Percentiles rank a stretch among this genome's conserved stretches.
Conservation (phyloP, 2,888 invertebrate genomes). For the Stenolophus ochropezus region DNA sequence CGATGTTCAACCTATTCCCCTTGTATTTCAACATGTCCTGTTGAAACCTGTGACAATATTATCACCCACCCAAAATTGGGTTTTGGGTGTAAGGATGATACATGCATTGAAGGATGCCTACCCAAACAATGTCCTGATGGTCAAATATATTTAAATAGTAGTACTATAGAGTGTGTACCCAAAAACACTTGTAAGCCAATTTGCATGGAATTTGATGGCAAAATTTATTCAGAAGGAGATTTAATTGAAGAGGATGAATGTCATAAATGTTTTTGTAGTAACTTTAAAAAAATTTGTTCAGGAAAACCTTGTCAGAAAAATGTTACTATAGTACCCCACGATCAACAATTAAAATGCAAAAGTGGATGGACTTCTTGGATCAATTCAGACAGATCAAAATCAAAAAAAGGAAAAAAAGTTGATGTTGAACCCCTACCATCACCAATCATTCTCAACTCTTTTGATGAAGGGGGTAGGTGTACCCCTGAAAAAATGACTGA, state of each 20-base stretch:
- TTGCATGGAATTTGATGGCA: conserved; percentile 82
- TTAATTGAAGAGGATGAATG: conserved; percentile 84
- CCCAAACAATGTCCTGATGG: conserved; percentile 84
- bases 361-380: conserved; percentile 89
- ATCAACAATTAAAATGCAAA: conserved; percentile 73
- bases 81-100: conserved; percentile 82
- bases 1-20: conserved; percentile 86
- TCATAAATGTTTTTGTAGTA: conserved; percentile 86
- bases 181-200: conserved; percentile 81
- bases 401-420: conserved; percentile 68
- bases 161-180: conserved; percentile 84
- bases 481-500: conserved; percentile 78
- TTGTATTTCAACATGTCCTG: conserved; percentile 88
- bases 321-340: neutral
- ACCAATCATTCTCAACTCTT: conserved; percentile 65
- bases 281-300: conserved; percentile 81
- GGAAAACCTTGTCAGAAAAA: conserved; percentile 80
- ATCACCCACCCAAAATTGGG: conserved; percentile 79
- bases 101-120: conserved; percentile 89
- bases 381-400: conserved; percentile 75
- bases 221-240: conserved; percentile 83
- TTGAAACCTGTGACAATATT: conserved; percentile 89
- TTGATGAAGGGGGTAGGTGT: conserved; percentile 75
- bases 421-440: conserved; percentile 79
- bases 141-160: conserved; percentile 82